A percentile compares a stretch with the other conserved stretches of the same genome.
These are phyloP conservation scores for Netelia melanura DNA, from an alignment of 2,888 invertebrate genomes.

Conservation along the genomic window DNA sequence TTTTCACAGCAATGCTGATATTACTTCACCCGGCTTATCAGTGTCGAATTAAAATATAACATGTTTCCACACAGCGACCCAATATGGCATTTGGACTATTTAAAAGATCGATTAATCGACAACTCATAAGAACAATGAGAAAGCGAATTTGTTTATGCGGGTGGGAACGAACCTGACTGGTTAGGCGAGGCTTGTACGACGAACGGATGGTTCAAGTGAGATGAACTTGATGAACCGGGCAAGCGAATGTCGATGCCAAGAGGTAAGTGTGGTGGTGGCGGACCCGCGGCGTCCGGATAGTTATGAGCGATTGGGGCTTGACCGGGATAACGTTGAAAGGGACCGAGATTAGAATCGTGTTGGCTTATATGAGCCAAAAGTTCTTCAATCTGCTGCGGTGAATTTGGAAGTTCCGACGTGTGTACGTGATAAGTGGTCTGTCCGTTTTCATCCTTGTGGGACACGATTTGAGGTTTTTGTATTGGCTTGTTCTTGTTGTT, in stretches of 20 bases:
- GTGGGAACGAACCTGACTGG: conserved; percentile 83
- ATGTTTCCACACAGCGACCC: background rate
- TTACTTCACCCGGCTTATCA: no score
- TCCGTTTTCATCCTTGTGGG: conserved; percentile 81
- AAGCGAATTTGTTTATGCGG: conserved; percentile 3
- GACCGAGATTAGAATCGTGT: conserved; percentile 81
- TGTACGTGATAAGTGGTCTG: conserved; percentile 82
- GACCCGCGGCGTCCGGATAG: conserved; percentile 71
- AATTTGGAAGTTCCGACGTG: conserved; percentile 79
- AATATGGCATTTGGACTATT: conserved; percentile 20
- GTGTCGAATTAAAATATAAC: background rate
- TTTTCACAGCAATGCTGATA: no score
- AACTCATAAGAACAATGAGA: background rate
- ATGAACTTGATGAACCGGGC: conserved; percentile 77
- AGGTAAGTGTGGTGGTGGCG: conserved; percentile 72
- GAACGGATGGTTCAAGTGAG: conserved; percentile 82
- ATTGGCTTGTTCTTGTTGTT: conserved; percentile 68
- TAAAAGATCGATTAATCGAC: no score
- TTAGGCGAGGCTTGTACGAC: conserved; percentile 79
- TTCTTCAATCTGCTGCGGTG: conserved; percentile 82
- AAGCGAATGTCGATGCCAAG: conserved; percentile 79
- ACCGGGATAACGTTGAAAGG: conserved; percentile 80
- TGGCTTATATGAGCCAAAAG: conserved; percentile 82
- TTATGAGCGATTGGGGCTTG: conserved; percentile 75
- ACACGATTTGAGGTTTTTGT: conserved; percentile 80